Percentiles rank a stretch among this genome's conserved stretches.
phyloP scores from a whole-genome alignment of 2,888 invertebrate species.

The Volucella inflata region DNA sequence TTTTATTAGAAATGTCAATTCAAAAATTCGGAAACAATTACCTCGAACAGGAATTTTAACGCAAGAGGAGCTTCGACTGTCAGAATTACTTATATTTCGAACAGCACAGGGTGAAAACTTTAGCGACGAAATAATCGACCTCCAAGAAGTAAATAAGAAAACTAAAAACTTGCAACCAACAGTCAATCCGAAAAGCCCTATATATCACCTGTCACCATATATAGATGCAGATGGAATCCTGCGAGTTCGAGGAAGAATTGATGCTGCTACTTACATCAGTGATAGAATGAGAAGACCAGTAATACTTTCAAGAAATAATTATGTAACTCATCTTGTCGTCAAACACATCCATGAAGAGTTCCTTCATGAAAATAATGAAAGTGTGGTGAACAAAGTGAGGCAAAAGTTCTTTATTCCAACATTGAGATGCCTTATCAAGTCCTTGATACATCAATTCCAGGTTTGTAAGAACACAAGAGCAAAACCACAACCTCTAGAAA shows the following conservation, averaged over 20 bases:
- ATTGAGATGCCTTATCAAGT: slow-evolving; percentile 13
- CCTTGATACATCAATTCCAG: background rate
- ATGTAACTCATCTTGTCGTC: slow-evolving; percentile 28
- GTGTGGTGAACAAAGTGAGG: slow-evolving; percentile 35
- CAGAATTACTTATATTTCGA: background rate
- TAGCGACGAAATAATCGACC: background rate
- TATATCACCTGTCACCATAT: slow-evolving; percentile 35
- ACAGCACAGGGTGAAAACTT: background rate
- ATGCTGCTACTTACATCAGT: slow-evolving; percentile 4
- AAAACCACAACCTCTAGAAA: slow-evolving; percentile 1
- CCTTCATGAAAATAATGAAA: slow-evolving; percentile 34
- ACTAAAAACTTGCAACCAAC: too few species aligned
- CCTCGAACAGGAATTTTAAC: too few species aligned
- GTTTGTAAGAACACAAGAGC: slow-evolving; percentile 30
- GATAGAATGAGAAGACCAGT: slow-evolving; percentile 22
- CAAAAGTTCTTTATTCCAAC: slow-evolving; percentile 22
- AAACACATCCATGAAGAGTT: slow-evolving; percentile 34
- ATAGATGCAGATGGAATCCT: slow-evolving; percentile 37
- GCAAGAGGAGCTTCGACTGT: too few species aligned
- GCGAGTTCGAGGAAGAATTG: slow-evolving; percentile 46
- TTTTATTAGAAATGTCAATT: background rate
- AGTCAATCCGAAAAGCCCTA: too few species aligned
- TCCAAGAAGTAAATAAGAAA: too few species aligned
- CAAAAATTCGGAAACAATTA: too few species aligned
- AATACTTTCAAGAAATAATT: slow-evolving; percentile 29